Evolutionary conservation across 2,888 invertebrate species (phyloP).

Genomic region (Rugalucina vietnamica): DNA sequence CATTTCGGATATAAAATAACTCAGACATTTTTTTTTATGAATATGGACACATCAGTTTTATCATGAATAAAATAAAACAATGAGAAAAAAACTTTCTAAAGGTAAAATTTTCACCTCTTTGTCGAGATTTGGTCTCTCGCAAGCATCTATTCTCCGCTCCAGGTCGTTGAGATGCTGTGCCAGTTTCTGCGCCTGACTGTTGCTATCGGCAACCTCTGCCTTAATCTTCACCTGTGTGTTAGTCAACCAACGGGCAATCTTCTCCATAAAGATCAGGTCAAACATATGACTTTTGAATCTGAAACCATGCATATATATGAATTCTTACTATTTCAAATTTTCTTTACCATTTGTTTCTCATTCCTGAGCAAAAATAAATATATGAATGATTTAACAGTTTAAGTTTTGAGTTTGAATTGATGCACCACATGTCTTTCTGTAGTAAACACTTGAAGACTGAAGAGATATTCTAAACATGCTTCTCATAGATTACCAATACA

Average conservation of each 20-base stretch:
- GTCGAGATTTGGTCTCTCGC: slow-evolving; percentile 81
- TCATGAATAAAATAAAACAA: no score
- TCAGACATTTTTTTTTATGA: no score
- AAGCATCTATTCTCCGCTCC: slow-evolving; percentile 79
- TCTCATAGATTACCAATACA: no score
- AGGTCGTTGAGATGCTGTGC: slow-evolving; percentile 75
- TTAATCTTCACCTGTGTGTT: slow-evolving; percentile 84
- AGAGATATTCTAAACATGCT: no score
- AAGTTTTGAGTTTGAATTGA: no score
- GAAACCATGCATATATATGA: slow-evolving; percentile 7
- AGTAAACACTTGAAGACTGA: no score
- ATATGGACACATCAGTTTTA: no score
- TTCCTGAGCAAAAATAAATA: not conserved
- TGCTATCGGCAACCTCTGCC: slow-evolving; percentile 82
- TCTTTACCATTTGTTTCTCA: not conserved
- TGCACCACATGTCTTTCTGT: no score
- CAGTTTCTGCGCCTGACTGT: slow-evolving; percentile 80
- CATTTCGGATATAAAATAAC: no score
- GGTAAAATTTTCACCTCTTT: slow-evolving; percentile 81
- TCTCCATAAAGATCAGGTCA: slow-evolving; percentile 84
- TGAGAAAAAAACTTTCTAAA: no score
- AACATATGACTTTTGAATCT: slow-evolving; percentile 84
- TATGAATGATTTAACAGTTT: no score
- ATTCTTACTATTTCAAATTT: not conserved
- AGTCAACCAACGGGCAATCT: slow-evolving; percentile 82